Evolutionary conservation across 2,888 invertebrate genomes (phyloP).

Genomic region (Smittia sp.): DNA sequence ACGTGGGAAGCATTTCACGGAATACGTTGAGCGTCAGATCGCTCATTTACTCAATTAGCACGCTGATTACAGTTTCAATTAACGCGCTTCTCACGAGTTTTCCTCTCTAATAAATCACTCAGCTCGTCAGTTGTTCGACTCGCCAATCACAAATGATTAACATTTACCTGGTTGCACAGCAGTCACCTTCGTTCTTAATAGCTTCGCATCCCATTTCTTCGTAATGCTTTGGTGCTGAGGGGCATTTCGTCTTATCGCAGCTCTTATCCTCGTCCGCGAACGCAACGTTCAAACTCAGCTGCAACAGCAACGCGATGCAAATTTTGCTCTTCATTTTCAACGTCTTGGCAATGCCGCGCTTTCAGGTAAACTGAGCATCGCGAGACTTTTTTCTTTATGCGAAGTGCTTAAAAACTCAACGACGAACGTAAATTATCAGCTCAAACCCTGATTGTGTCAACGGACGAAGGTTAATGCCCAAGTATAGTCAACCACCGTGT

Average conservation of each 20-base stretch:
- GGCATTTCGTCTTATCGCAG: constrained; percentile 37
- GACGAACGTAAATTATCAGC: neutral
- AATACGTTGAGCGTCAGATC: neutral
- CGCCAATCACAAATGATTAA: neutral
- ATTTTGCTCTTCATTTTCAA: constrained; percentile 21
- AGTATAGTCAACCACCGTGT: no score
- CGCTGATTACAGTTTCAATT: neutral
- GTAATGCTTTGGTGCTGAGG: constrained; percentile 35
- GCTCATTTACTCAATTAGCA: neutral
- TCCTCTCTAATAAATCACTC: neutral
- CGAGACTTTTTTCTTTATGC: neutral
- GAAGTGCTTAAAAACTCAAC: neutral
- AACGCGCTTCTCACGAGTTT: neutral
- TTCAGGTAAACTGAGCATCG: constrained; percentile 17
- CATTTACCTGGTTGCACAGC: constrained; percentile 36
- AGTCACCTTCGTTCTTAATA: constrained; percentile 12
- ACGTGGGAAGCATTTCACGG: neutral
- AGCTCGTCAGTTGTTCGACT: neutral
- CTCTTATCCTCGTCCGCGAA: neutral
- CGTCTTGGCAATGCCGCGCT: constrained; percentile 14
- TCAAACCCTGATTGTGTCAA: constrained; percentile 25
- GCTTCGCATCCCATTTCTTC: constrained; percentile 42
- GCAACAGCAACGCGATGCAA: constrained; percentile 17
- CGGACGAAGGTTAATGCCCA: neutral
- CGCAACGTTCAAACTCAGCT: neutral